phyloP scores from a whole-genome alignment of 2,797 vertebrate genomes.

The Coregonus ussuriensis region DNA sequence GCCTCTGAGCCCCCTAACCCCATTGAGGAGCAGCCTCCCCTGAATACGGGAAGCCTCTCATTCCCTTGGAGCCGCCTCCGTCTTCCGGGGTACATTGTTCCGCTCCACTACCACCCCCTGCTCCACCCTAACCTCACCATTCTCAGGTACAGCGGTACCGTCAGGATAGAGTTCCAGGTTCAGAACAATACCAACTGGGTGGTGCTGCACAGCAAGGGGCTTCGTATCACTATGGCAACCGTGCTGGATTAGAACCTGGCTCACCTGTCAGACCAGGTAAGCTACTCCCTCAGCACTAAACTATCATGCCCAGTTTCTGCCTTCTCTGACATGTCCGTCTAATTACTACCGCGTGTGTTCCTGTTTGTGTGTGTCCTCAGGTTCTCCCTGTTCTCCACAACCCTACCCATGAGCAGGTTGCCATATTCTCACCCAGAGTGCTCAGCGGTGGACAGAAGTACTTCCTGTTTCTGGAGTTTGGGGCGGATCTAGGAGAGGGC shows the following conservation, averaged over 20 bases:
- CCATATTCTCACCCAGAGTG: constrained; percentile 76
- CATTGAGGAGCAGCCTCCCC: constrained; percentile 49
- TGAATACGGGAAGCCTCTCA: constrained; percentile 63
- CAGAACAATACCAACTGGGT: constrained; percentile 78
- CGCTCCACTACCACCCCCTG: constrained; percentile 74
- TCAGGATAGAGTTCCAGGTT: constrained; percentile 74
- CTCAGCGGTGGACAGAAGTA: constrained; percentile 75
- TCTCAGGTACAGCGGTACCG: constrained; percentile 71
- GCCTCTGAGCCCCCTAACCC: constrained; percentile 39
- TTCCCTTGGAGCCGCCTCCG: constrained; percentile 79
- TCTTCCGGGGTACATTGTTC: constrained; percentile 72
- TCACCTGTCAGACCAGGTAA: constrained; percentile 68
- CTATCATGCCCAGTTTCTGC: neutral
- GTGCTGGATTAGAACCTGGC: constrained; percentile 67
- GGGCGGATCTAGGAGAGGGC: constrained; percentile 69
- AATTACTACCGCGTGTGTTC: neutral
- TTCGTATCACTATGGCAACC: constrained; percentile 71
- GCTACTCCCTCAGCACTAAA: constrained; percentile 1
- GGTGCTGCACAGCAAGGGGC: constrained; percentile 75
- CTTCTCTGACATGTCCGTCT: neutral
- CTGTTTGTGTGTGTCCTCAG: constrained; percentile 29
- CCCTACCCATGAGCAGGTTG: constrained; percentile 80
- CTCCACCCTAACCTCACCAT: constrained; percentile 78
- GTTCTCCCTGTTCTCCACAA: constrained; percentile 77
- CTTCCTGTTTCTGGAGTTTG: constrained; percentile 75